Base-by-base conservation (phyloP, 2,113 vertebrate species). In the Recurvirostra avosetta region DNA sequence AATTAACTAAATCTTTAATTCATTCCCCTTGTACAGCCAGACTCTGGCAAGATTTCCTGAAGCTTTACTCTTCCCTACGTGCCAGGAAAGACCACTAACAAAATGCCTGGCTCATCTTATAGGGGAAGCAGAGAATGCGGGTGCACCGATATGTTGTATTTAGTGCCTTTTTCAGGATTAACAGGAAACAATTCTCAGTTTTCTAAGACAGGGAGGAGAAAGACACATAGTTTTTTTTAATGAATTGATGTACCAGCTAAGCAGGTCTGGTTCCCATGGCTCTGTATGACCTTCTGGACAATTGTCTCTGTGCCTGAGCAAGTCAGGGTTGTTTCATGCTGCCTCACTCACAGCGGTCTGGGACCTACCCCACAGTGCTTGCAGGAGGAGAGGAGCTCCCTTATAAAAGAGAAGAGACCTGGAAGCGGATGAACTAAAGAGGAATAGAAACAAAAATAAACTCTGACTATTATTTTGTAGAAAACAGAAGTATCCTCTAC, bases 381-480 rank as follows among this genome's bases (percentile, higher is more conserved):
- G 26, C 45, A 71, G 58, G 45, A 78, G 27, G 38, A 85, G 32
- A 62, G 81, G 40, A 88, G 12, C 14, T 59, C n/a, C n/a, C 34
- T 25, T n/a, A 7, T 2, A 47, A 58, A 30, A 74, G 27, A 34
- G 47, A 71, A 53, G 30, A 74, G 89, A 73, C 40, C 19, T 84
- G 79, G 75, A 88, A 94, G 75, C 0, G 1, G 8, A 56, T 67
- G 52, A 80, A 66, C 74, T 40, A 50, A 73, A 91, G 50, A 92
- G 58, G 90, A 94, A 92, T 12, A 88, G 82, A 95, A 90, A 63
- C 85, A 92, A 55, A 92, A 95, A 41, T 62, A 73, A 92, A 70
- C 38, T 72, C 58, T 66, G 66, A 74, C 25, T 53, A 81, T 81
- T 86, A 61, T 53, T 94, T 80, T 52, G 11, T 75, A 50, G 79